A percentile compares a stretch with the other conserved stretches of the same genome.
These are phyloP conservation scores for Cyanoramphus novaezelandiae DNA, from an alignment of 2,113 vertebrate genomes.

Conservation along the genomic window DNA sequence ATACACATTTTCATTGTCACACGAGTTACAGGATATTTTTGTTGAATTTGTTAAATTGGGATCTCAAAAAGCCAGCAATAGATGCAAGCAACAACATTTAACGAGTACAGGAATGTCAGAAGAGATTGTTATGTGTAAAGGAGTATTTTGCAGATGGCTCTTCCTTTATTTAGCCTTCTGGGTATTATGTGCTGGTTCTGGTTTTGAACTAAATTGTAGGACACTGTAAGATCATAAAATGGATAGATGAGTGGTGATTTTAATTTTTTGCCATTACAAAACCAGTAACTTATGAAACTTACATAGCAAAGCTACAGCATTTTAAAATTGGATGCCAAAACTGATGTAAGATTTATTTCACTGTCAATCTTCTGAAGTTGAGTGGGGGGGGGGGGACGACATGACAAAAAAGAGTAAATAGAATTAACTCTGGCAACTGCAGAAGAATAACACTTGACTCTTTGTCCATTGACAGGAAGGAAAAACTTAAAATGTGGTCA, in stretches of 20 bases:
- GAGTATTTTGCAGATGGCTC: neutral
- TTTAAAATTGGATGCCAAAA: neutral
- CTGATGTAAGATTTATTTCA: neutral
- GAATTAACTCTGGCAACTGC: neutral
- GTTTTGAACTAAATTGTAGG: neutral
- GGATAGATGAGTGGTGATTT: neutral
- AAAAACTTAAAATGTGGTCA: neutral
- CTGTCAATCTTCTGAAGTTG: neutral
- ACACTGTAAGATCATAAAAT: neutral
- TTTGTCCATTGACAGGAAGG: neutral
- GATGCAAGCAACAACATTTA: neutral
- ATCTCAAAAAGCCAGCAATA: neutral
- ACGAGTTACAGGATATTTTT: neutral
- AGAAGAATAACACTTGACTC: neutral
- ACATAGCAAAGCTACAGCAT: neutral
- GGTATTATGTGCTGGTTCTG: neutral
- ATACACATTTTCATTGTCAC: neutral
- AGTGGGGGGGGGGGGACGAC: rapidly evolving
- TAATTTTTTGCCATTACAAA: neutral
- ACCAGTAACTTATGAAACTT: neutral
- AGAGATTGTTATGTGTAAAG: neutral
- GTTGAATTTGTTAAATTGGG: neutral
- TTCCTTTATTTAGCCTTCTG: neutral
- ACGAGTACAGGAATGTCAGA: neutral
- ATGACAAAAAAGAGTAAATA: neutral